A percentile compares a stretch with the other conserved stretches of the same genome.
Conservation (phyloP, 23 tunicate genomes). For the Styela plicata region DNA sequence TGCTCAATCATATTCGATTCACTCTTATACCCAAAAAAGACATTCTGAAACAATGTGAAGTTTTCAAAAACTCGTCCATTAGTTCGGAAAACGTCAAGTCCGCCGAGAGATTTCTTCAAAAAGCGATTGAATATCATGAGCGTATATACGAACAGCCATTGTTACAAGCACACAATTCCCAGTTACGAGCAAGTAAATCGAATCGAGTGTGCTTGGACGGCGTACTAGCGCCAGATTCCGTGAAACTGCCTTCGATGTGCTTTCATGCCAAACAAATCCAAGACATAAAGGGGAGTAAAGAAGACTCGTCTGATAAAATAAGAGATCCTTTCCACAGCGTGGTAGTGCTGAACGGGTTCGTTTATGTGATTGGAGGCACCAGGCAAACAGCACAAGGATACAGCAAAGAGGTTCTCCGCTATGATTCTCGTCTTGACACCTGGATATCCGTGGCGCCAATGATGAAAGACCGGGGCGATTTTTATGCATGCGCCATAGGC, state of each 20-base stretch:
- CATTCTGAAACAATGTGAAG: constrained; percentile 23
- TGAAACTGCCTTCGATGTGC: constrained; percentile 36
- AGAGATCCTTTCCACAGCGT: constrained; percentile 95
- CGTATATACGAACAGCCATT: constrained; percentile 54
- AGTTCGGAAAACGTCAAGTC: background rate
- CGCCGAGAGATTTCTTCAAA: background rate
- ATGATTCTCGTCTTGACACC: constrained; percentile 67
- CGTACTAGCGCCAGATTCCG: constrained; percentile 43
- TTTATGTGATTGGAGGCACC: constrained; percentile 79
- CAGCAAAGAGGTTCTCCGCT: constrained; percentile 61
- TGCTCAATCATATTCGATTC: constrained; percentile 43
- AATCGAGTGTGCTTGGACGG: constrained; percentile 60
- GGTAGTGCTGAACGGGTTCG: constrained; percentile 74
- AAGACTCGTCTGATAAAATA: constrained; percentile 20
- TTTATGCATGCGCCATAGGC: constrained; percentile 52
- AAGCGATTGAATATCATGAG: constrained; percentile 57
- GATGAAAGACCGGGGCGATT: constrained; percentile 68
- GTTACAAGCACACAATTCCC: constrained; percentile 27
- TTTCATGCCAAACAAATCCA: background rate
- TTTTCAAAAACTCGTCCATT: background rate
- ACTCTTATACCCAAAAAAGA: constrained; percentile 36
- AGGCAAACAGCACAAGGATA: constrained; percentile 44
- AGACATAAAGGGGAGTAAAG: background rate
- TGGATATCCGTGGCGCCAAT: constrained; percentile 55
- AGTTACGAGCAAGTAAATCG: constrained; percentile 25